Base-by-base conservation (phyloP, 2,888 invertebrate genomes). In the Drosophila aldrichi region DNA sequence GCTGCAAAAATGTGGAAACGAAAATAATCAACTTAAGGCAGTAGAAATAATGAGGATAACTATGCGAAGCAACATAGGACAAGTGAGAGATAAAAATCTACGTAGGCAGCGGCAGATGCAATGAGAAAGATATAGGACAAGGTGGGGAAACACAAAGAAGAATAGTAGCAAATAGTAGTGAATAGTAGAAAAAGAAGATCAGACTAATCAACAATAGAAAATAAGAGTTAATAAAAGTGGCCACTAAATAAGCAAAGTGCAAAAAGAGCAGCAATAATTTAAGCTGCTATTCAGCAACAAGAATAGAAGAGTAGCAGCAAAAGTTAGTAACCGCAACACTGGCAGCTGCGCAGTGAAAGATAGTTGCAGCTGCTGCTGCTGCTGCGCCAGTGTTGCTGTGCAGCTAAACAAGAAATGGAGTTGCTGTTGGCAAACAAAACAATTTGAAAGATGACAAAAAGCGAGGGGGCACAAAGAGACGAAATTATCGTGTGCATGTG, bases 341-440 rank as follows among this genome's bases (percentile, higher is more conserved):
- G 41, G 61, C 52, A 65, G 36, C 80, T 82, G 82, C 80, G 79
- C 74, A 67, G 66, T 63, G n/a, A 20, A 25, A 12, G 22, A 22
- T 29, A n/a, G 52, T 51, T 54, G 56, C 32, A 34, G 51, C 63
- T 52, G 65, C 52, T n/a, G n/a, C n/a, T 43, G 51, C 49, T 56
- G 66, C 49, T 25, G 55, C 43, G 58, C 36, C 74, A 78, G 66
- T 78, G 72, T 70, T 75, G 66, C 76, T 32, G 74, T 18, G 52
- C 38, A 3, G 7, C n/a, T 44, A 58, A 66, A 67, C 69, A 68
- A 81, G 75, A 49, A 40, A n/a, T 40, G 65, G 62, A 77, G 56
- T 62, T 62, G 55, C 48, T 61, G 43, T 64, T 76, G 79, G 48
- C 79, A 82, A 82, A 88, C 79, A 81, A 72, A 78, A 75, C 68